Evolutionary conservation across 2,113 vertebrate species (phyloP).

Genomic region (Chlamydotis undulata): DNA sequence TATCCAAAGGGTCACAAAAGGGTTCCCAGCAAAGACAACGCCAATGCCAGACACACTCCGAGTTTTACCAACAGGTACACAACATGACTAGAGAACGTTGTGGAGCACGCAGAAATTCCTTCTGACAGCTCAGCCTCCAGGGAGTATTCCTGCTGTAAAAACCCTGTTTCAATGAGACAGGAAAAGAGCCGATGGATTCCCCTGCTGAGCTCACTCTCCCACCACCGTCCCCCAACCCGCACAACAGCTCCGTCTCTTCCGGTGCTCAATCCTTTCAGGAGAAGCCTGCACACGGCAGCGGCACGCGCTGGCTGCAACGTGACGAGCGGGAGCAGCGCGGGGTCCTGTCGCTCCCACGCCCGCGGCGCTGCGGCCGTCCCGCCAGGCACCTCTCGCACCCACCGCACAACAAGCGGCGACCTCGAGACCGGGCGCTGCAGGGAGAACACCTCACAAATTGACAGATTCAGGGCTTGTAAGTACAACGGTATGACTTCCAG

Average conservation of each 20-base stretch:
- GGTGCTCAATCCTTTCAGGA: not conserved
- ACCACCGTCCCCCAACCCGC: too few relatives aligned
- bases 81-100: fast-evolving
- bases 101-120: not conserved
- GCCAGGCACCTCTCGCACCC: not conserved
- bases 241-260: not conserved
- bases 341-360: too few relatives aligned
- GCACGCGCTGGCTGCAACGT: not conserved
- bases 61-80: not conserved
- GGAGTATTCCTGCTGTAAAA: not conserved
- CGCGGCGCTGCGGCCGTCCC: fast-evolving
- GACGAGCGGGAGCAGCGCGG: too few relatives aligned
- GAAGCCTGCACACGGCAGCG: fast-evolving
- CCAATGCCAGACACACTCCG: fast-evolving
- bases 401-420: too few relatives aligned
- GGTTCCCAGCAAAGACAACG: not conserved
- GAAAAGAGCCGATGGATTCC: not conserved
- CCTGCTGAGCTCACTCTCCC: not conserved
- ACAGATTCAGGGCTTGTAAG: fast-evolving
- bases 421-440: not conserved
- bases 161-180: not conserved
- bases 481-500: fast-evolving
- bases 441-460: too few relatives aligned
- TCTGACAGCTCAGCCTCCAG: not conserved
- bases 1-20: not conserved